Conservation (phyloP, 2,888 invertebrate species). For the Sminthurides aquaticus region DNA sequence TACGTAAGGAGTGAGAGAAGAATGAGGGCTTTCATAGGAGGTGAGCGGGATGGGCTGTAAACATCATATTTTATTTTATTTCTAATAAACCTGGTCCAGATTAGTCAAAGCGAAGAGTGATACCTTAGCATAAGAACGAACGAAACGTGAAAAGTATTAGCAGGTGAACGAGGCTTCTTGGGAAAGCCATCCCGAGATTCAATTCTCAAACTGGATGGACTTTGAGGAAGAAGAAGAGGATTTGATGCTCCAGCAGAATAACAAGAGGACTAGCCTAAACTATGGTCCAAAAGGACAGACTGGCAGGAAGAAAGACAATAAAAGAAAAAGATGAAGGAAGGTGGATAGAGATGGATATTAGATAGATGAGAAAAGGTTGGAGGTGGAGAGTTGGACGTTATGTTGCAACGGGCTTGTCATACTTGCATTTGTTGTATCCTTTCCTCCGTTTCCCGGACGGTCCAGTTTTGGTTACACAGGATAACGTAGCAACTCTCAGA, state of each 20-base stretch:
- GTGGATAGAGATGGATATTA: not conserved
- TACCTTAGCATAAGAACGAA: too few species aligned
- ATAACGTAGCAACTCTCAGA: not conserved
- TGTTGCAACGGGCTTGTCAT: not conserved
- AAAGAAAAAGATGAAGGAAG: not conserved
- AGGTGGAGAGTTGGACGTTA: not conserved
- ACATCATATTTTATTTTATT: too few species aligned
- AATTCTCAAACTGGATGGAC: too few species aligned
- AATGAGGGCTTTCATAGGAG: too few species aligned
- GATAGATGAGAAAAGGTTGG: not conserved
- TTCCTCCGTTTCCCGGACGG: too few species aligned
- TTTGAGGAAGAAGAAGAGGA: too few species aligned
- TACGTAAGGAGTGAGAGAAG: too few species aligned
- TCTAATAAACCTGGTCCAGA: too few species aligned
- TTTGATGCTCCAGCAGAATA: not conserved
- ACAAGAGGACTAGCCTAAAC: not conserved
- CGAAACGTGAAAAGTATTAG: too few species aligned
- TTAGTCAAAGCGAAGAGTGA: too few species aligned
- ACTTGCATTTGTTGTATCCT: not conserved
- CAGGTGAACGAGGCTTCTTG: not conserved
- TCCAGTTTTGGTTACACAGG: too few species aligned
- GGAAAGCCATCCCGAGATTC: not conserved
- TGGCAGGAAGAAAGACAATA: not conserved
- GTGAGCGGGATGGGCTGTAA: not conserved
- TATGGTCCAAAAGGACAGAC: not conserved